These are phyloP conservation scores for Dendrolimus kikuchii DNA, from an alignment of 1,140 invertebrate genomes.

Conservation along the genomic window DNA sequence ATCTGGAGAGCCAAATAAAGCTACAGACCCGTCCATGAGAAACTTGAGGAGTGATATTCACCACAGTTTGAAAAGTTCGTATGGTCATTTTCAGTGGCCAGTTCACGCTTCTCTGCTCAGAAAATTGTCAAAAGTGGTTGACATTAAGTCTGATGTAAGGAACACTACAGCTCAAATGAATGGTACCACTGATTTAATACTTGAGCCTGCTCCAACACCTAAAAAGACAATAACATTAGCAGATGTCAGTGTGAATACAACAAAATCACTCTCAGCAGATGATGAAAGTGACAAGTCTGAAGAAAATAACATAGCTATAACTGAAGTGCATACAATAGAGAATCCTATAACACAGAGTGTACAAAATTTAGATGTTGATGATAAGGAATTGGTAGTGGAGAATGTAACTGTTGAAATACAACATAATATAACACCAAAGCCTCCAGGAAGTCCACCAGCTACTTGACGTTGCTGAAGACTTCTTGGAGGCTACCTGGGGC, in stretches of 20 bases:
- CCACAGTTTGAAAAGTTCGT: conserved; percentile 33
- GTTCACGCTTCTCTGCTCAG: conserved; percentile 52
- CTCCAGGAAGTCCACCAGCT: no score
- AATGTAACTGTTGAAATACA: conserved; percentile 65
- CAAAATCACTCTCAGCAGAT: conserved; percentile 44
- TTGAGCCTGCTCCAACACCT: conserved; percentile 27
- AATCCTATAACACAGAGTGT: conserved; percentile 16
- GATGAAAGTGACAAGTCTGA: conserved; percentile 32
- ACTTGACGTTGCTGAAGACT: no score
- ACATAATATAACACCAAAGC: conserved; percentile 62
- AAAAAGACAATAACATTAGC: conserved; percentile 45
- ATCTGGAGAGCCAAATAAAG: conserved; percentile 60
- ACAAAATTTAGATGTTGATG: conserved; percentile 19
- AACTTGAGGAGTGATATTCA: conserved; percentile 53
- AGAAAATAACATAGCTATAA: conserved; percentile 6
- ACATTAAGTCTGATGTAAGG: conserved; percentile 52
- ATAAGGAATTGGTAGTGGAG: conserved; percentile 45
- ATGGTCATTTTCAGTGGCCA: conserved; percentile 53
- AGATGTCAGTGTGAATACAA: conserved; percentile 57
- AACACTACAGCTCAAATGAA: conserved; percentile 45
- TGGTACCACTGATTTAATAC: conserved; percentile 41
- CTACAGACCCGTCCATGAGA: conserved; percentile 56
- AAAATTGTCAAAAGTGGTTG: conserved; percentile 60
- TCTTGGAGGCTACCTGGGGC: no score
- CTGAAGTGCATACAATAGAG: conserved; percentile 7